Evolutionary conservation across 2,888 invertebrate genomes (phyloP).

Genomic region (Alitta virens): DNA sequence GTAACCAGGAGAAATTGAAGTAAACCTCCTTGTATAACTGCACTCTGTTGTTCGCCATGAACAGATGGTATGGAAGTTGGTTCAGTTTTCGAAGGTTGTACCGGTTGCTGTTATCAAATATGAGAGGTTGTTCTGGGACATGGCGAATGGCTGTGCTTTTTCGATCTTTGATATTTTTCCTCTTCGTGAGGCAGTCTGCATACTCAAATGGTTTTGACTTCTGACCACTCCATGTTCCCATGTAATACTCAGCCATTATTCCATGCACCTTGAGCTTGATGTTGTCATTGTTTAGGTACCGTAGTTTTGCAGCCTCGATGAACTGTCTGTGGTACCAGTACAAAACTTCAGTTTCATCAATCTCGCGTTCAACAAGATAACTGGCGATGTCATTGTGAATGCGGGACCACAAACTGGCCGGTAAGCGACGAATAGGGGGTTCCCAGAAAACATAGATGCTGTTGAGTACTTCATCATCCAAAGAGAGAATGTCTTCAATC

Average conservation of each 20-base stretch:
- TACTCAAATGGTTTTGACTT: conserved; percentile 21
- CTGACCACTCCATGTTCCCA: conserved; percentile 26
- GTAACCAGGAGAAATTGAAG: conserved; percentile 25
- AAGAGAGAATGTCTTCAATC: conserved; percentile 21
- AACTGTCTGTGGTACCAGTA: conserved; percentile 25
- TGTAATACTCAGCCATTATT: conserved; percentile 27
- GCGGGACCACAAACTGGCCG: conserved; percentile 17
- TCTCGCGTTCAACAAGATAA: conserved; percentile 21
- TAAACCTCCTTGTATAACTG: conserved; percentile 18
- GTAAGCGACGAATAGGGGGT: conserved; percentile 23
- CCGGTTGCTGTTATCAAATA: conserved; percentile 16
- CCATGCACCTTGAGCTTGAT: conserved; percentile 20
- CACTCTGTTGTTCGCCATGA: background rate
- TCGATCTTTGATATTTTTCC: background rate
- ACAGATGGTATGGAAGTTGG: conserved; percentile 29
- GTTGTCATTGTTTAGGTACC: conserved; percentile 20
- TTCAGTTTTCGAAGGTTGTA: conserved; percentile 30
- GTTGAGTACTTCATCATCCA: conserved; percentile 24
- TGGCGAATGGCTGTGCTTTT: conserved; percentile 20
- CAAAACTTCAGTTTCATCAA: conserved; percentile 21
- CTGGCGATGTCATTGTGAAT: conserved; percentile 19
- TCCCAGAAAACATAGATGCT: conserved; percentile 21
- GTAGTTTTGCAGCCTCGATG: conserved; percentile 20
- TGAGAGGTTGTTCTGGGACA: conserved; percentile 28
- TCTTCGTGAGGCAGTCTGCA: conserved; percentile 5